These are phyloP conservation scores for Tauraco erythrolophus DNA, from an alignment of 2,113 vertebrate genomes.

Conservation along the genomic window DNA sequence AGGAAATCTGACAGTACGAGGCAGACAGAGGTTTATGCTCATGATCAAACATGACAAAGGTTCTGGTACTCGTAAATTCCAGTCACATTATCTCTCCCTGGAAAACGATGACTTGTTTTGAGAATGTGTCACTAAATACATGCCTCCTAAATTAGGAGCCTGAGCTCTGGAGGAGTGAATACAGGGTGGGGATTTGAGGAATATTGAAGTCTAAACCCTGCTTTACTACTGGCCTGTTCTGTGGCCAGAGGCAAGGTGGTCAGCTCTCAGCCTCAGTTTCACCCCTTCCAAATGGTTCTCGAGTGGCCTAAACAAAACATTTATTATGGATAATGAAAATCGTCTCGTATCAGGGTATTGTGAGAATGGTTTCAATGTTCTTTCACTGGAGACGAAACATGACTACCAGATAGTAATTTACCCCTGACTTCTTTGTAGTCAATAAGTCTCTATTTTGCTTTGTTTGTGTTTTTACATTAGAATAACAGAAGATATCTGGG, in stretches of 20 bases:
- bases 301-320: not conserved
- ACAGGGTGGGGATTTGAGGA: not conserved
- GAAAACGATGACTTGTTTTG: conserved; percentile 49
- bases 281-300: not conserved
- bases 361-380: not conserved
- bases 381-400: not conserved
- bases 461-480: not conserved
- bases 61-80: conserved; percentile 52
- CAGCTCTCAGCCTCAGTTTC: not conserved
- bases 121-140: conserved; percentile 4
- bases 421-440: not conserved
- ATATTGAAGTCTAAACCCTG: not conserved
- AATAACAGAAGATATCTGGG: not conserved
- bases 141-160: conserved; percentile 31
- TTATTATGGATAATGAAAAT: not conserved
- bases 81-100: conserved; percentile 31
- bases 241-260: not conserved
- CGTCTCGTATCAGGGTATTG: not conserved
- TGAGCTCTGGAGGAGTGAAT: not conserved
- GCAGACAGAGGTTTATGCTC: not conserved
- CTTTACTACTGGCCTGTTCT: not conserved
- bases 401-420: not conserved
- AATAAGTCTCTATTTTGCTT: not conserved
- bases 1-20: not conserved
- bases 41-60: conserved; percentile 44